These are phyloP conservation scores for Folsomia manolachei DNA, from an alignment of 2,888 invertebrate genomes.

Conservation along the genomic window DNA sequence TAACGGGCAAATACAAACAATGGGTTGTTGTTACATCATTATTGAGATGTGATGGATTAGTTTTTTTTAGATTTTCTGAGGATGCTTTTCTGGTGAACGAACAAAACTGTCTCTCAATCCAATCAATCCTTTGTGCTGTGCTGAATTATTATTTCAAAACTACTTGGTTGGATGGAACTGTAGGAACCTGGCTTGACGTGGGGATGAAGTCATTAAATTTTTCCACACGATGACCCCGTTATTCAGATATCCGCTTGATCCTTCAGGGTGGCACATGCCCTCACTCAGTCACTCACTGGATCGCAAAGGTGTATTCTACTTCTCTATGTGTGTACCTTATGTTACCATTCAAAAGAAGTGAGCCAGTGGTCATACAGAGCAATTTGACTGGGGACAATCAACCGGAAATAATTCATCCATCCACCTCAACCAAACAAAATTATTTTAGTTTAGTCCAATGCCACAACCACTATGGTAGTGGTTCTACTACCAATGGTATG, in stretches of 20 bases:
- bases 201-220: conserved; percentile 49
- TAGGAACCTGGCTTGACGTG: too few relatives aligned
- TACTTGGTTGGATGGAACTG: neutral
- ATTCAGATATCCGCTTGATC: conserved; percentile 27
- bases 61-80: neutral
- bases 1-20: too few relatives aligned
- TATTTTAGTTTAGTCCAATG: conserved; percentile 16
- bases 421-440: conserved; percentile 12
- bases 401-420: conserved; percentile 44
- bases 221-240: conserved; percentile 44
- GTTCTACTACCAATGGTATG: neutral
- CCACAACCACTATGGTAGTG: conserved; percentile 3
- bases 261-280: conserved; percentile 38
- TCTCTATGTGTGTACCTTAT: too few relatives aligned
- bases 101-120: neutral
- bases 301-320: too few relatives aligned
- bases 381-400: conserved; percentile 43
- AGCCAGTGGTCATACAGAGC: conserved; percentile 48
- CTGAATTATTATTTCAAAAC: neutral
- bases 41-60: neutral
- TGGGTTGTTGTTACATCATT: too few relatives aligned
- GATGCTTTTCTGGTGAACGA: too few relatives aligned
- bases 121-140: neutral
- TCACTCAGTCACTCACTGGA: too few relatives aligned
- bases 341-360: conserved; percentile 43